Conservation (phyloP, 2,797 vertebrate genomes). For the Tokudaia tokunoshimensis region DNA sequence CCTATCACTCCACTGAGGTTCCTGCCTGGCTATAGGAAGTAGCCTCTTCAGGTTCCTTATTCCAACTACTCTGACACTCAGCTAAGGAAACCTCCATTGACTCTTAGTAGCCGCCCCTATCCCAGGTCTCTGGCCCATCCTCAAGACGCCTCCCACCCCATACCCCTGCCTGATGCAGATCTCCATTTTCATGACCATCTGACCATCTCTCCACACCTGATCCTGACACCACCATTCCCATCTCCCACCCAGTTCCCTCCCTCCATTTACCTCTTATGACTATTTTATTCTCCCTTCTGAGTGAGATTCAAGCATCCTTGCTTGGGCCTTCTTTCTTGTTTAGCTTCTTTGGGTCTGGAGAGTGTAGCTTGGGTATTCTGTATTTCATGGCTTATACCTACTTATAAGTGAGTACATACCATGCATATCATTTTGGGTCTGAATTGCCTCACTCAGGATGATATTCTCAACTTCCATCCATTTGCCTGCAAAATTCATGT, state of each 20-base stretch:
- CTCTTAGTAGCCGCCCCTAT: neutral
- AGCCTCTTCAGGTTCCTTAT: neutral
- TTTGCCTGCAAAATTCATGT: neutral
- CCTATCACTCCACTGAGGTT: neutral
- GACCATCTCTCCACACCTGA: too few species aligned
- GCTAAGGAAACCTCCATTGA: neutral
- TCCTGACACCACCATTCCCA: neutral
- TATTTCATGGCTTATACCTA: neutral
- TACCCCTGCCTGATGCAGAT: neutral
- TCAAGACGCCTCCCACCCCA: neutral
- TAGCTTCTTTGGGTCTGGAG: neutral
- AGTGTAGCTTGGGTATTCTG: neutral
- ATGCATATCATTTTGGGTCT: neutral
- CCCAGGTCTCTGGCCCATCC: neutral
- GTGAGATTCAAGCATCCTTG: neutral
- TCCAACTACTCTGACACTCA: neutral
- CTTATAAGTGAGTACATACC: neutral
- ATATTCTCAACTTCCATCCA: neutral
- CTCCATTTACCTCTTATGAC: neutral
- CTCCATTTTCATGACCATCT: neutral
- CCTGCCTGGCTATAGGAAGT: neutral
- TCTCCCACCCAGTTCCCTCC: neutral
- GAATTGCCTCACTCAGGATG: neutral
- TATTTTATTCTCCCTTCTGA: neutral
- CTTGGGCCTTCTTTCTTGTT: neutral